Evolutionary conservation across 2,113 vertebrate genomes (phyloP).

Genomic region (Passer montanus): DNA sequence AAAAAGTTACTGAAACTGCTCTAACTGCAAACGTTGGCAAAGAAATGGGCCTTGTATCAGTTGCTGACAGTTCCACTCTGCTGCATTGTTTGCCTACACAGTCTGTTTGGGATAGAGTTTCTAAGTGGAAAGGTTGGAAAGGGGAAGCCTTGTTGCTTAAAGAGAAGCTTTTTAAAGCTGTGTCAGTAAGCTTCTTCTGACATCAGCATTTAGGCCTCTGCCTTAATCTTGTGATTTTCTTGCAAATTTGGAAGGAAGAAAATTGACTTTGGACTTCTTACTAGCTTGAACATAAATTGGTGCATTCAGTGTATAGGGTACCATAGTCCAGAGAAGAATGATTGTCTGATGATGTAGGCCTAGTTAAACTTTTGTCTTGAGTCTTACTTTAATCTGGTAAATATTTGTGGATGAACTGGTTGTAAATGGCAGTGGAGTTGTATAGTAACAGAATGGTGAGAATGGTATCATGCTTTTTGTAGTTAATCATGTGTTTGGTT

Average conservation of each 20-base stretch:
- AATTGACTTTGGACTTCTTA: neutral
- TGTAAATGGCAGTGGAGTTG: neutral
- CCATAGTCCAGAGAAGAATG: neutral
- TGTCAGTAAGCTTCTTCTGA: neutral
- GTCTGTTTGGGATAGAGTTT: neutral
- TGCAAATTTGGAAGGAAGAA: neutral
- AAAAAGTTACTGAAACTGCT: neutral
- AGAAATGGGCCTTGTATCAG: neutral
- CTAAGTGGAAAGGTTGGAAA: neutral
- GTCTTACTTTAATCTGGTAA: neutral
- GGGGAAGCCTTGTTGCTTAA: neutral
- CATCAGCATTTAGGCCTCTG: neutral
- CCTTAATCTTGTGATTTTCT: neutral
- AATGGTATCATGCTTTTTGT: rapidly evolving
- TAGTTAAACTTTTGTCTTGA: neutral
- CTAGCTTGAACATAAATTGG: neutral
- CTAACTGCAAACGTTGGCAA: neutral
- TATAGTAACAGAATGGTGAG: neutral
- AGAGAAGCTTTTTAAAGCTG: neutral
- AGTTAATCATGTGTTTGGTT: neutral
- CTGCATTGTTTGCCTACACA: neutral
- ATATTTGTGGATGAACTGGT: neutral
- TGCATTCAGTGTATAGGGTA: neutral
- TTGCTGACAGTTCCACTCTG: neutral
- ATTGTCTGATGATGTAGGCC: neutral